phyloP scores from a whole-genome alignment of 2,797 vertebrate species.

The Pangasius krempfi region DNA sequence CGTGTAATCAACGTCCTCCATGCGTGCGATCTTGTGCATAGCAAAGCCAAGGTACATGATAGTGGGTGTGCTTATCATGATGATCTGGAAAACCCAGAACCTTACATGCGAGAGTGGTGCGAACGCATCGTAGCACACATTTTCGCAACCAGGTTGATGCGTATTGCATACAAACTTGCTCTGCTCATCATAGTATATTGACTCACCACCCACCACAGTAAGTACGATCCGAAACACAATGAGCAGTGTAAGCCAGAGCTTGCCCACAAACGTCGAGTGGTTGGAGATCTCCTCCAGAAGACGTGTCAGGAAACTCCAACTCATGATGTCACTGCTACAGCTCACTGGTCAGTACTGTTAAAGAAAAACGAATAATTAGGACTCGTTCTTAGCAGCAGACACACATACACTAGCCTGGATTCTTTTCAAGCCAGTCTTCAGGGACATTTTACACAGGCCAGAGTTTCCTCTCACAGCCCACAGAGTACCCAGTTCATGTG shows the following conservation, averaged over 20 bases:
- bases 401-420: not conserved
- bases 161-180: constrained; percentile 93
- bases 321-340: constrained; percentile 75
- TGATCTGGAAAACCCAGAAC: constrained; percentile 93
- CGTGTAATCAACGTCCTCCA: constrained; percentile 71
- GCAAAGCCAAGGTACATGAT: constrained; percentile 91
- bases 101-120: constrained; percentile 89
- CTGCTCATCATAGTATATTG: constrained; percentile 94
- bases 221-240: constrained; percentile 90
- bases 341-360: constrained; percentile 60
- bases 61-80: constrained; percentile 86
- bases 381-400: not conserved
- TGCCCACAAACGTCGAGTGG: constrained; percentile 92
- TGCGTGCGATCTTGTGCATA: constrained; percentile 87
- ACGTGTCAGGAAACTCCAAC: constrained; percentile 91
- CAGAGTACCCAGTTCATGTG: not conserved
- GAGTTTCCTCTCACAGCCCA: not conserved
- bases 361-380: not conserved
- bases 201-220: constrained; percentile 88
- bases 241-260: constrained; percentile 90
- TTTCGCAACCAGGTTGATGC: constrained; percentile 88
- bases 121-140: constrained; percentile 89
- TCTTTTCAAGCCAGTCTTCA: not conserved
- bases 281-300: constrained; percentile 93
- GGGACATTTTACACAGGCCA: not conserved